These are phyloP conservation scores for Drosophila lowei DNA, from an alignment of 1,140 invertebrate species.

Conservation along the genomic window DNA sequence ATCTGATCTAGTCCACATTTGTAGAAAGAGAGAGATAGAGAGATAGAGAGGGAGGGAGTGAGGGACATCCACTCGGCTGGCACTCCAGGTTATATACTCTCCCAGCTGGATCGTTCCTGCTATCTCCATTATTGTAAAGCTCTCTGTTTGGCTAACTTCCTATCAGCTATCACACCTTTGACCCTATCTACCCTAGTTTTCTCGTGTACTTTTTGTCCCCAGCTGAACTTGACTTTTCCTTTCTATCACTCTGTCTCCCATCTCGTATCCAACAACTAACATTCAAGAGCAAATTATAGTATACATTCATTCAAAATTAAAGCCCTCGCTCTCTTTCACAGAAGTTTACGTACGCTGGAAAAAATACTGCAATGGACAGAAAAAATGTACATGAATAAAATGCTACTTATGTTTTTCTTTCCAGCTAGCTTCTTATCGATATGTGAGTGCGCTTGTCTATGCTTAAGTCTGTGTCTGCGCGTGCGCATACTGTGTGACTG, in stretches of 20 bases:
- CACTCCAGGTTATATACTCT: background rate
- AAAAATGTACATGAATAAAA: slow-evolving; percentile 8
- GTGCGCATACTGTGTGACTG: slow-evolving; percentile 10
- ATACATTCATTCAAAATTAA: slow-evolving; percentile 35
- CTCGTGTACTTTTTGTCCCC: background rate
- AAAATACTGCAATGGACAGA: background rate
- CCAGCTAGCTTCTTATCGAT: slow-evolving; percentile 26
- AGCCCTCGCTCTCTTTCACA: slow-evolving; percentile 3
- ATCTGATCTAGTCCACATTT: background rate
- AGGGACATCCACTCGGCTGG: background rate
- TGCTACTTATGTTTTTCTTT: background rate
- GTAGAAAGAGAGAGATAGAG: slow-evolving; percentile 1
- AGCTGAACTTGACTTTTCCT: slow-evolving; percentile 13
- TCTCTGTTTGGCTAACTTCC: slow-evolving; percentile 26
- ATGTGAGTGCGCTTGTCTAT: slow-evolving; percentile 26
- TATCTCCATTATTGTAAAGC: slow-evolving; percentile 43
- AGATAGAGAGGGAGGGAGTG: slow-evolving; percentile 4
- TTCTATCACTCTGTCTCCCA: background rate
- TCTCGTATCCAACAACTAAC: no score
- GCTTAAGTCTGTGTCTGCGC: slow-evolving; percentile 1
- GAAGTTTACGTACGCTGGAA: background rate
- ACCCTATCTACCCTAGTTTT: slow-evolving; percentile 33
- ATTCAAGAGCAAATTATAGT: slow-evolving; percentile 12
- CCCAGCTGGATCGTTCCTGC: slow-evolving; percentile 9
- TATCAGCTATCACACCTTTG: slow-evolving; percentile 51